Base-by-base conservation (phyloP, 2,113 vertebrate genomes). In the Megaleporinus macrocephalus region DNA sequence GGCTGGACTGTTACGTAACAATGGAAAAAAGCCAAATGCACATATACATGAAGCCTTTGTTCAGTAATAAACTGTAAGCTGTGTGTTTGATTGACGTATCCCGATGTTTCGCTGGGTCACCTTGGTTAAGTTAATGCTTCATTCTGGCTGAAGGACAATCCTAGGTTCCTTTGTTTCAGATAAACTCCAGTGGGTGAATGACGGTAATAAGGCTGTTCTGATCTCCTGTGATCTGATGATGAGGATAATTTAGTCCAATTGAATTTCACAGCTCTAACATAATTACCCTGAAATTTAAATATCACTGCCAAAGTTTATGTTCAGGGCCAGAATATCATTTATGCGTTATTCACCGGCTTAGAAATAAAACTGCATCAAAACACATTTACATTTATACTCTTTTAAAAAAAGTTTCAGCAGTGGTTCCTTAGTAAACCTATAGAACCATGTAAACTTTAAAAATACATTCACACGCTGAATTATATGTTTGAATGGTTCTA, bases 211-310 rank as follows among this genome's bases (percentile, higher is more conserved):
- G 7, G 22, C 53, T 22, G 53, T n/a, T 57, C 57, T 61, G 57
- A 61, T 73, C 71, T 33, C 16, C 18, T 29, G 49, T 53, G 27
- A 27, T 51, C 47, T 55, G 53, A 55, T 5, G 4, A 55, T 55
- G 18, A 53, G 15, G 7, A 53, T 53, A 49, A 51, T 29, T 72
- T 26, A 0, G 26, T 18, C 26, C 16, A 16, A 72, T 51, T 73
- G 24, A 29, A 47, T 71, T 47, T 26, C 44, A 49, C 22, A 18
- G 24, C 18, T 7, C 20, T 57, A 57, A 57, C 49, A 12, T 49
- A 53, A 73, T 73, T 73, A 53, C 16, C 4, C 6, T 73, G 24
- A 5, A 73, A 53, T 73, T 51, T 18, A 30, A 51, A 72, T 72
- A 53, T 49, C 14, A 18, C 47, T 29, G 13, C 11, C 4, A 14